A percentile compares a stretch with the other conserved stretches of the same genome.
These are phyloP conservation scores for Drosophila differens DNA, from an alignment of 2,888 invertebrate genomes.

Conservation along the genomic window DNA sequence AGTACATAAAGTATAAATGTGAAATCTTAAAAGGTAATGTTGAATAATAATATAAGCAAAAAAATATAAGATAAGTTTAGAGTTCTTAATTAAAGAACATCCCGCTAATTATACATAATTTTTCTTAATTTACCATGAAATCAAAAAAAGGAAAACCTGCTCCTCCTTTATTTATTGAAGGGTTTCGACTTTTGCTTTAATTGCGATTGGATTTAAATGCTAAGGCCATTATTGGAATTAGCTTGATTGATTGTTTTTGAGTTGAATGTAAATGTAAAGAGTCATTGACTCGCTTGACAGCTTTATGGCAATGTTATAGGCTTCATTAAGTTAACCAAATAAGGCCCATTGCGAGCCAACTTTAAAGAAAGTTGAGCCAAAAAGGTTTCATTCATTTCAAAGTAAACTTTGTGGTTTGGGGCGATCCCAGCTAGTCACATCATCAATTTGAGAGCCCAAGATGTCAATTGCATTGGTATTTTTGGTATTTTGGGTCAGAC, in stretches of 20 bases:
- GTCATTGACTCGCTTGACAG: slow-evolving; percentile 26
- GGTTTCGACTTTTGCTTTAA: background rate
- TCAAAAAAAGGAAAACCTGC: background rate
- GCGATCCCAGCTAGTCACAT: slow-evolving; percentile 38
- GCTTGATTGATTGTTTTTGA: slow-evolving; percentile 35
- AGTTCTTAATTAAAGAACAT: background rate
- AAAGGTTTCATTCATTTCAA: slow-evolving; percentile 36
- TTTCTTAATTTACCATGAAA: background rate
- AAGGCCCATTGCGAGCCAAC: slow-evolving; percentile 1
- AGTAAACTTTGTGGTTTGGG: slow-evolving; percentile 17
- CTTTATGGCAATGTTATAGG: slow-evolving; percentile 21
- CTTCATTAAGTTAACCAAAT: slow-evolving; percentile 24
- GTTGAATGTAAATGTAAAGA: background rate
- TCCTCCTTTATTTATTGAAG: background rate
- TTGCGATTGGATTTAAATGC: background rate
- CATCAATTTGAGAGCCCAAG: slow-evolving; percentile 64
- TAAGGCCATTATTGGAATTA: background rate
- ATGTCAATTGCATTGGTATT: slow-evolving; percentile 74
- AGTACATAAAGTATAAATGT: too few relatives aligned
- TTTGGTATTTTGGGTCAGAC: slow-evolving; percentile 45
- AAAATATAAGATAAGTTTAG: too few relatives aligned
- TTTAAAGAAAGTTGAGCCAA: slow-evolving; percentile 2
- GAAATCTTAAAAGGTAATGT: too few relatives aligned
- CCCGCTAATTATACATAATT: background rate
- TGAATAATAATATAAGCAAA: background rate